Evolutionary conservation across 2,888 invertebrate species (phyloP).

Genomic region (Tachina grossa): DNA sequence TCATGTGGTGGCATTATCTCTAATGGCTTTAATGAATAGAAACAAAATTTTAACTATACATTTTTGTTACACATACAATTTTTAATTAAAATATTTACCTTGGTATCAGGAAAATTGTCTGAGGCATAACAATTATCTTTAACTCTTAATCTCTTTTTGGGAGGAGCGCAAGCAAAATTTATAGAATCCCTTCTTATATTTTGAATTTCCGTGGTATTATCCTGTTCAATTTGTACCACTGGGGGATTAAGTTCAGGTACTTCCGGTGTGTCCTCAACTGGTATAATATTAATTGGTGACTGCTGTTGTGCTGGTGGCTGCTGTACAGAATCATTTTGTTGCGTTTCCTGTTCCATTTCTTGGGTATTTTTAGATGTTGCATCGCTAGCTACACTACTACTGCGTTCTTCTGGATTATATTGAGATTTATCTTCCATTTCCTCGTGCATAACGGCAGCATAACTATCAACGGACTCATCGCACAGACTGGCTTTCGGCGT

Average conservation of each 20-base stretch:
- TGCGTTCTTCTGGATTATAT: constrained; percentile 62
- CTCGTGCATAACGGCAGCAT: constrained; percentile 69
- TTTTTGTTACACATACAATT: background rate
- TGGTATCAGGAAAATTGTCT: constrained; percentile 60
- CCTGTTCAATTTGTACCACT: constrained; percentile 64
- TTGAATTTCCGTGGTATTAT: constrained; percentile 44
- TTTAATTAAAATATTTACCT: constrained; percentile 43
- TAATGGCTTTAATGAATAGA: constrained; percentile 31
- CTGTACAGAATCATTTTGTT: constrained; percentile 10
- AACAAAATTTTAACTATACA: background rate
- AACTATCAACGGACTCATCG: constrained; percentile 74
- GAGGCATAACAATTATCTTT: constrained; percentile 62
- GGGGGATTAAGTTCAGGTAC: constrained; percentile 45
- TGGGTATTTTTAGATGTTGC: constrained; percentile 59
- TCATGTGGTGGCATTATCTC: constrained; percentile 71
- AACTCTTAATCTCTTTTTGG: constrained; percentile 67
- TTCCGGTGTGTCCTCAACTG: constrained; percentile 4
- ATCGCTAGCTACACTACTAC: constrained; percentile 59
- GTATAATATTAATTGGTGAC: constrained; percentile 15
- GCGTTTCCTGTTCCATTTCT: constrained; percentile 58
- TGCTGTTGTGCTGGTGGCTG: constrained; percentile 9
- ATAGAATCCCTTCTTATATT: constrained; percentile 48
- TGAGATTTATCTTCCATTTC: constrained; percentile 68
- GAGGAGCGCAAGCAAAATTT: constrained; percentile 64
- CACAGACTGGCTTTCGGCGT: constrained; percentile 72